Conservation (phyloP, 2,888 invertebrate species). For the Ormyrus rosae region DNA sequence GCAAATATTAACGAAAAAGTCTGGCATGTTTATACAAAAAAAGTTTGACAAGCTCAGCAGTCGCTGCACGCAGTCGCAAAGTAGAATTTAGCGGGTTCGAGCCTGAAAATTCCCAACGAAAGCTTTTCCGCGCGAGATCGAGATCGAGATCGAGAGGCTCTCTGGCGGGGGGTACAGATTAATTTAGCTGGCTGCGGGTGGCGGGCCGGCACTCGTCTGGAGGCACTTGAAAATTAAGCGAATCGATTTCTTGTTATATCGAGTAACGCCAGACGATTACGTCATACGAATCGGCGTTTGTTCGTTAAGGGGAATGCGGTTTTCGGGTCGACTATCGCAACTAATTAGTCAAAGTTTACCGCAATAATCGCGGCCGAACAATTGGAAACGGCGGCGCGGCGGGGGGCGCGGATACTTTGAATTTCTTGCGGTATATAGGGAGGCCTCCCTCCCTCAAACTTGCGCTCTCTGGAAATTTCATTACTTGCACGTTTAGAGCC, state of each 20-base stretch:
- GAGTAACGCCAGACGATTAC: constrained; percentile 9
- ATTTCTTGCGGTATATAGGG: constrained; percentile 35
- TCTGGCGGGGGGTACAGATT: background rate
- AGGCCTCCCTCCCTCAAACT: constrained; percentile 13
- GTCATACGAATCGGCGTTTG: background rate
- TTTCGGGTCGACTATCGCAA: constrained; percentile 40
- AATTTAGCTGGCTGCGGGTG: constrained; percentile 19
- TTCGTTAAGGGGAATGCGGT: constrained; percentile 25
- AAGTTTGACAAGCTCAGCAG: no score
- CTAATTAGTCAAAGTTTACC: constrained; percentile 43
- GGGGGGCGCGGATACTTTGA: constrained; percentile 16
- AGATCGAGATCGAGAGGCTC: constrained; percentile 20
- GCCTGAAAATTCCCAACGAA: no score
- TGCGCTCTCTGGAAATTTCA: constrained; percentile 44
- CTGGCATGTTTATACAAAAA: no score
- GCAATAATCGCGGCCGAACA: constrained; percentile 31
- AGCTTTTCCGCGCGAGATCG: constrained; percentile 36
- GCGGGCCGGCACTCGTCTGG: constrained; percentile 2
- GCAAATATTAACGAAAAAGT: no score
- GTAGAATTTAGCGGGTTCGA: no score
- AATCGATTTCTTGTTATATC: constrained; percentile 44
- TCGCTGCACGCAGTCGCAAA: no score
- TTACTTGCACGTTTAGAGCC: constrained; percentile 36
- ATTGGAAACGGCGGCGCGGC: constrained; percentile 16
- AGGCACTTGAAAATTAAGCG: constrained; percentile 46